These are phyloP conservation scores for Lysandra bellargus DNA, from an alignment of 2,888 invertebrate genomes.

Conservation along the genomic window DNA sequence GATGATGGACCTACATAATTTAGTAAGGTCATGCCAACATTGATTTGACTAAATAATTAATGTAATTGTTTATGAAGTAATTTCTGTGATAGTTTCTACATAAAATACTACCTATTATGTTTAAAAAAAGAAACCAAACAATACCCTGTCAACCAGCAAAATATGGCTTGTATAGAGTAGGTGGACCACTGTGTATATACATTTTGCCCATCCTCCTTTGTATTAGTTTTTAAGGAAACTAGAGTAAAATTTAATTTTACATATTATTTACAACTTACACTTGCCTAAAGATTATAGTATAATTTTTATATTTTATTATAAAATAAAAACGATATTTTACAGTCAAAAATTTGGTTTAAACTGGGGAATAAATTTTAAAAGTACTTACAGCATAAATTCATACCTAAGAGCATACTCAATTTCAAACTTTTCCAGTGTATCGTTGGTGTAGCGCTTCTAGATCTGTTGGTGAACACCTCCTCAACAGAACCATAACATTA, in stretches of 20 bases:
- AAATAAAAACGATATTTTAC: constrained; percentile 4
- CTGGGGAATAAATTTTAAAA: neutral
- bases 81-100: neutral
- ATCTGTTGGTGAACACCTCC: neutral
- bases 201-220: constrained; percentile 15
- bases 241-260: constrained; percentile 26
- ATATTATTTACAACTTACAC: constrained; percentile 14
- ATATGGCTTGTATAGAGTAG: neutral
- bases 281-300: constrained; percentile 26
- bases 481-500: neutral
- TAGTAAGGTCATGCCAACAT: too few species aligned
- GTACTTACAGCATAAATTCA: neutral
- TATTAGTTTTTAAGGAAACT: constrained; percentile 27
- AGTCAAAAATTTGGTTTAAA: neutral
- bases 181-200: neutral
- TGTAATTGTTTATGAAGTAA: neutral
- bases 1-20: too few species aligned
- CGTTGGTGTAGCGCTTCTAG: neutral
- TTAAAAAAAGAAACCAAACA: neutral
- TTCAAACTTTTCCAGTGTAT: neutral
- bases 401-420: neutral
- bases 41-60: too few species aligned
- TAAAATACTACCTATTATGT: neutral
- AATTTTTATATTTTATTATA: constrained; percentile 24
- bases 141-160: neutral